These are phyloP conservation scores for Panulirus ornatus DNA, from an alignment of 1,140 invertebrate genomes.

Conservation along the genomic window DNA sequence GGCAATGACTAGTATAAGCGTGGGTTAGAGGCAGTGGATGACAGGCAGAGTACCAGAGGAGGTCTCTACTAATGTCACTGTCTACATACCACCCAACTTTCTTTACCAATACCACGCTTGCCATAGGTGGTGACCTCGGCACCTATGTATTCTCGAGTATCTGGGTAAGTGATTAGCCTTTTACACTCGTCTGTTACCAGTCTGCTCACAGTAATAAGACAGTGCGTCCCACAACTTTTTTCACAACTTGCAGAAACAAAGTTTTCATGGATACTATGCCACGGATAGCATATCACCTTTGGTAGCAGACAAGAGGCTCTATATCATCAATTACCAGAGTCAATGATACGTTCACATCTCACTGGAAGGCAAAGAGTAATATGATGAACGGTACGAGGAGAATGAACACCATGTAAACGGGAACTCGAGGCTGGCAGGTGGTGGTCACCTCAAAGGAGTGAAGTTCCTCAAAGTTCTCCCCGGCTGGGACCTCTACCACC, in stretches of 20 bases:
- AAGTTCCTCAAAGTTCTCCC: constrained; percentile 15
- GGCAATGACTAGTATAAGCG: constrained; percentile 18
- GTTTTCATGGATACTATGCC: too few relatives aligned
- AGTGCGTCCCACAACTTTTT: too few relatives aligned
- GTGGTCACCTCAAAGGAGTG: constrained; percentile 70
- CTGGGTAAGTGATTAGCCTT: not conserved
- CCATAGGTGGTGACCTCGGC: not conserved
- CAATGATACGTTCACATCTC: not conserved
- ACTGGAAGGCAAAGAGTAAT: constrained; percentile 73
- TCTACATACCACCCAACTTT: not conserved
- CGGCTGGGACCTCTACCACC: constrained; percentile 66
- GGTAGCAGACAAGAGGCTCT: not conserved
- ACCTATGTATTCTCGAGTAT: not conserved
- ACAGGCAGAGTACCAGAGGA: not conserved
- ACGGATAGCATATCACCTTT: not conserved
- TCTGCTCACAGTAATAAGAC: too few relatives aligned
- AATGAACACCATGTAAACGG: constrained; percentile 72
- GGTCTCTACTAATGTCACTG: not conserved
- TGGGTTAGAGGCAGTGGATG: not conserved
- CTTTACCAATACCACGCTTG: not conserved
- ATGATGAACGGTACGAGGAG: constrained; percentile 73
- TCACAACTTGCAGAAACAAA: too few relatives aligned
- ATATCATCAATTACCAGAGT: not conserved
- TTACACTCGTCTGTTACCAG: too few relatives aligned
- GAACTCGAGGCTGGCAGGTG: constrained; percentile 68